Evolutionary conservation across 2,888 invertebrate genomes (phyloP).

Genomic region (Lycia hirtaria): DNA sequence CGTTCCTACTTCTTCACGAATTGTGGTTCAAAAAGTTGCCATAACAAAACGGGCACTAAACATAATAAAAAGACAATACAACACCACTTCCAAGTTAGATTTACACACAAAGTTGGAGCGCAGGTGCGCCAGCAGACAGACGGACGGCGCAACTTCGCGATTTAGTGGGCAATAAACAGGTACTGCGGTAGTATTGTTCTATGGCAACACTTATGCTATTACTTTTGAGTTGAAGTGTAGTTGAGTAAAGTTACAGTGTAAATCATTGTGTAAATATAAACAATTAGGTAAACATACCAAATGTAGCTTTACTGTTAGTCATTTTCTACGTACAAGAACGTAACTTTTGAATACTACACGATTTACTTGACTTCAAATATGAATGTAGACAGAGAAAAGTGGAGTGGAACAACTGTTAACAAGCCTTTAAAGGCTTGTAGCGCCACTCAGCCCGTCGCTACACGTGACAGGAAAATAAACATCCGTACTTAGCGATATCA

Average conservation of each 20-base stretch:
- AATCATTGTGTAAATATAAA: constrained; percentile 4
- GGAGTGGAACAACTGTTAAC: too few relatives aligned
- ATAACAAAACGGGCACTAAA: constrained; percentile 1
- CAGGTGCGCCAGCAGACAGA: constrained; percentile 43
- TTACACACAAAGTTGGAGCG: constrained; percentile 42
- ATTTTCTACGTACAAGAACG: too few relatives aligned
- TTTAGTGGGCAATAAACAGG: constrained; percentile 41
- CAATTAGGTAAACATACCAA: too few relatives aligned
- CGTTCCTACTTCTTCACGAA: too few relatives aligned
- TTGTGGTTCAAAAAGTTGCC: background rate
- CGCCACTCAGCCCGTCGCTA: too few relatives aligned
- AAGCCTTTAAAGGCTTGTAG: too few relatives aligned
- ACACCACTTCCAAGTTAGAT: constrained; percentile 31
- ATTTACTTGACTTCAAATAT: too few relatives aligned
- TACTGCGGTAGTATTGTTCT: constrained; percentile 23
- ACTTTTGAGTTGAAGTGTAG: constrained; percentile 9
- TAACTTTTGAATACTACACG: too few relatives aligned
- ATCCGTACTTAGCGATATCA: too few relatives aligned
- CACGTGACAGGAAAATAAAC: too few relatives aligned
- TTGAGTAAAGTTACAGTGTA: constrained; percentile 2
- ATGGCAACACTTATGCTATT: constrained; percentile 20
- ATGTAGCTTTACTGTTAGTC: too few relatives aligned
- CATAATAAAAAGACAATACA: constrained; percentile 20
- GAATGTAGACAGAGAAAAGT: too few relatives aligned
- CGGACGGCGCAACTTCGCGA: constrained; percentile 37